These are phyloP conservation scores for Lithosia quadra DNA, from an alignment of 2,888 invertebrate genomes.

Conservation along the genomic window DNA sequence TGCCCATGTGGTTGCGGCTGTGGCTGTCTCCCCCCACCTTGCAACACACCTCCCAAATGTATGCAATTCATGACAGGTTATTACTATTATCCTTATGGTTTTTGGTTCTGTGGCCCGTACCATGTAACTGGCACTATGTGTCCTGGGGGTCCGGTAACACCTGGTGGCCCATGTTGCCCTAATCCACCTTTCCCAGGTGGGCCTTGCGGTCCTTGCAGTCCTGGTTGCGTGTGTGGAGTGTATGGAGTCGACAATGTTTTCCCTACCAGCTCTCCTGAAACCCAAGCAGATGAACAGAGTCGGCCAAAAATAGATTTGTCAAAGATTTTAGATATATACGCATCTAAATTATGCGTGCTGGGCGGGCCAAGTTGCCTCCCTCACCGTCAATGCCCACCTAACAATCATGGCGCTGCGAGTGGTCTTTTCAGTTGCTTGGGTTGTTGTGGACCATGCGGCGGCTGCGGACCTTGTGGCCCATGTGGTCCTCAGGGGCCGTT, in stretches of 20 bases:
- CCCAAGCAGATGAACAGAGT: background rate
- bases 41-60: slow-evolving; percentile 51
- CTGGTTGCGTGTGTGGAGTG: slow-evolving; percentile 39
- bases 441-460: slow-evolving; percentile 47
- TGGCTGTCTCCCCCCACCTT: slow-evolving; percentile 42
- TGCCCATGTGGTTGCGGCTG: slow-evolving; percentile 30
- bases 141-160: slow-evolving; percentile 41
- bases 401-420: background rate
- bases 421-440: slow-evolving; percentile 19
- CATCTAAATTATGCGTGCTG: slow-evolving; percentile 14
- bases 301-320: slow-evolving; percentile 11
- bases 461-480: slow-evolving; percentile 19
- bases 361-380: background rate
- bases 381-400: background rate
- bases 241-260: slow-evolving; percentile 16
- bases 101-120: slow-evolving; percentile 62
- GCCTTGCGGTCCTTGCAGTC: slow-evolving; percentile 43
- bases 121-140: slow-evolving; percentile 49
- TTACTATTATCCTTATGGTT: slow-evolving; percentile 59
- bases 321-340: slow-evolving; percentile 15
- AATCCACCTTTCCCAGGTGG: slow-evolving; percentile 37
- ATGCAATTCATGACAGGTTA: slow-evolving; percentile 57
- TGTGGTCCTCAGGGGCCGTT: slow-evolving; percentile 40
- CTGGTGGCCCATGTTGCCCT: slow-evolving; percentile 46
- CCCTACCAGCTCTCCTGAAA: background rate